Conservation (phyloP, 2,113 vertebrate genomes). For the Scolopax mira region DNA sequence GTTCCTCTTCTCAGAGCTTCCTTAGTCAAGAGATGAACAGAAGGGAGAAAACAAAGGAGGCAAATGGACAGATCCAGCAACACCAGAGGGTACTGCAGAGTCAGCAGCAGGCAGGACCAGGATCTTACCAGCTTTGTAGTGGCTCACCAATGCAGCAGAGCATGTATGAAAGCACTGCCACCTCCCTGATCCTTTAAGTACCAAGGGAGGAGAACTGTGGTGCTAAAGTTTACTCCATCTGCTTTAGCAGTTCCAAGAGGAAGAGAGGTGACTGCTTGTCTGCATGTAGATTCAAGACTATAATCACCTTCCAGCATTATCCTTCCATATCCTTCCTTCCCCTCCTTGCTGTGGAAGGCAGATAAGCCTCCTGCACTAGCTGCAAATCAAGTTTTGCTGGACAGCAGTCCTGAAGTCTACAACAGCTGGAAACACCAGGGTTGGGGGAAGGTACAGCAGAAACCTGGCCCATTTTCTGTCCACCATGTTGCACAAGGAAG, state of each 20-base stretch:
- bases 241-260: not conserved
- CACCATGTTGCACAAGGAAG: rapidly evolving
- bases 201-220: not conserved
- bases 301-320: not conserved
- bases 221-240: not conserved
- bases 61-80: not conserved
- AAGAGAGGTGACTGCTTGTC: not conserved
- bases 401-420: not conserved
- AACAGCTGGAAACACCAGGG: not conserved
- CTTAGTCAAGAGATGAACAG: not conserved
- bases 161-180: not conserved
- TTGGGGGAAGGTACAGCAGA: not conserved
- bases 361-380: not conserved
- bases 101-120: not conserved
- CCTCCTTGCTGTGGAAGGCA: not conserved
- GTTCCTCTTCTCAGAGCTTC: not conserved
- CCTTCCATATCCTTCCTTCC: not conserved
- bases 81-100: conserved; percentile 50
- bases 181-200: not conserved
- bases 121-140: not conserved
- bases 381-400: not conserved
- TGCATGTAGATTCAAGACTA: not conserved
- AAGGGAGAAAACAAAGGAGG: not conserved
- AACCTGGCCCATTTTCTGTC: not conserved
- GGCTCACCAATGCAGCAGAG: rapidly evolving